Conservation (phyloP, 2,797 vertebrate genomes). For the Tadarida brasiliensis region DNA sequence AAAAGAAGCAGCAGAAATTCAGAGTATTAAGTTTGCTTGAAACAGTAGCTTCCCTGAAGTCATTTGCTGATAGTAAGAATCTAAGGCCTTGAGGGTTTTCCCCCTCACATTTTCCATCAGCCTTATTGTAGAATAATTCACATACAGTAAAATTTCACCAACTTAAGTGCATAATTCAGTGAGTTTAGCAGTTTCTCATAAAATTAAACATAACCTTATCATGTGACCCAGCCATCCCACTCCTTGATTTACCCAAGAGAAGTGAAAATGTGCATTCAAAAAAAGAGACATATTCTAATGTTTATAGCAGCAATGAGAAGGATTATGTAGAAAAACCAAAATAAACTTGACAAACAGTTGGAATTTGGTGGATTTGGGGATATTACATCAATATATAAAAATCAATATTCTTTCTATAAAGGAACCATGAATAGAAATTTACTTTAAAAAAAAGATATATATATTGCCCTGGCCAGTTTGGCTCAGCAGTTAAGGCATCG, state of each 20-base stretch:
- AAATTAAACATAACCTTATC: not conserved
- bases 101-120: not conserved
- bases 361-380: not conserved
- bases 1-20: not conserved
- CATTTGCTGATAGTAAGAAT: not conserved
- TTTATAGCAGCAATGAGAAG: not conserved
- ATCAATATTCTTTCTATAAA: not conserved
- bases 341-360: not conserved
- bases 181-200: not conserved
- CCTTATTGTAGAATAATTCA: conserved; percentile 1
- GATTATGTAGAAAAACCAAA: not conserved
- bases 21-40: not conserved
- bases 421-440: not conserved
- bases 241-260: not conserved
- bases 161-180: not conserved
- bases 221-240: not conserved
- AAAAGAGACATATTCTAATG: not conserved
- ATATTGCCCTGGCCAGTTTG: no score
- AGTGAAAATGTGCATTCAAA: not conserved
- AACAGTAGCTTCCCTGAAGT: not conserved
- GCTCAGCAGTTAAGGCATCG: no score
- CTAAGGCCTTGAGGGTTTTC: not conserved
- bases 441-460: not conserved
- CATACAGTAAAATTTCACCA: not conserved
- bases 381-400: not conserved